Evolutionary conservation across 2,888 invertebrate species (phyloP).

Genomic region (Sarcophaga rosellei): DNA sequence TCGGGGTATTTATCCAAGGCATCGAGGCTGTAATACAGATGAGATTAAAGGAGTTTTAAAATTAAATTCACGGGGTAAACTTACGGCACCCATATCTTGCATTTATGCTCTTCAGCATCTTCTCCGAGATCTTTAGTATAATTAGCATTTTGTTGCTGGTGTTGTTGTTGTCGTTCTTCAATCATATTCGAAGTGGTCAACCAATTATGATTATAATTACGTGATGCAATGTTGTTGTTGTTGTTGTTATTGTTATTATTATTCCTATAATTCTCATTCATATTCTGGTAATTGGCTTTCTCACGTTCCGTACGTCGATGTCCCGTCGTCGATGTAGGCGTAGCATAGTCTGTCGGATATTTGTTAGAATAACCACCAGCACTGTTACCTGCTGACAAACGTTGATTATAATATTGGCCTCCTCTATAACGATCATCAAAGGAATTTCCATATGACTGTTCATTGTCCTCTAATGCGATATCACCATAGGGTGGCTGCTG

Average conservation of each 20-base stretch:
- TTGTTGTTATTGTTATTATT: not conserved
- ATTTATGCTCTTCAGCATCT: conserved; percentile 70
- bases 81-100: conserved; percentile 78
- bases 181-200: conserved; percentile 35
- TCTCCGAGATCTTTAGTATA: not conserved
- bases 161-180: not conserved
- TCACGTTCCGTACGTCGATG: conserved; percentile 23
- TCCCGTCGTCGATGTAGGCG: not conserved
- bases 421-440: conserved; percentile 6
- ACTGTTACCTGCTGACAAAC: not conserved
- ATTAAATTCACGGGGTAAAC: conserved; percentile 39
- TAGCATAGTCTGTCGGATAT: not conserved
- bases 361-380: not conserved
- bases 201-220: conserved; percentile 30
- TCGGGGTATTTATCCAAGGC: conserved; percentile 74
- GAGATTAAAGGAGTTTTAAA: no score
- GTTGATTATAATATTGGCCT: conserved; percentile 3
- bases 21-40: conserved; percentile 58
- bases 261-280: conserved; percentile 13
- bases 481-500: conserved; percentile 41
- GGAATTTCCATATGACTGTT: conserved; percentile 10
- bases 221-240: not conserved
- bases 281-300: conserved; percentile 29
- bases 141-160: conserved; percentile 3
- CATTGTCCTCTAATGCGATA: conserved; percentile 29